A percentile compares a stretch with the other conserved stretches of the same genome.
These are phyloP conservation scores for Caiman crocodilus DNA, from an alignment of 2,797 vertebrate species.

Conservation along the genomic window DNA sequence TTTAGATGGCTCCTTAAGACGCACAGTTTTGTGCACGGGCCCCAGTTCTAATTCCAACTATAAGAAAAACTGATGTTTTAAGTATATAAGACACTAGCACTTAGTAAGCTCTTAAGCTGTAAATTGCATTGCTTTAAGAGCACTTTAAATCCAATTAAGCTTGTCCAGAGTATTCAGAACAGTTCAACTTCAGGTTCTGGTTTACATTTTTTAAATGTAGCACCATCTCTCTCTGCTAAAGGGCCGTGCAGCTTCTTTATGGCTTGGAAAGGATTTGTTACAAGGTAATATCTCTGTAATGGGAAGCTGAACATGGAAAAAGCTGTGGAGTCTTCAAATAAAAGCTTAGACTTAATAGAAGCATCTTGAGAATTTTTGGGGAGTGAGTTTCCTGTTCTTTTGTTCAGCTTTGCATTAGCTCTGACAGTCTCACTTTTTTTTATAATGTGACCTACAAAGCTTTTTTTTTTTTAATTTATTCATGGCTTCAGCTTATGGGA, in stretches of 20 bases:
- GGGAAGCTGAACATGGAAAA: constrained; percentile 22
- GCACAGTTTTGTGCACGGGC: no score
- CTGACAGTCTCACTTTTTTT: not conserved
- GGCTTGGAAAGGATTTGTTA: not conserved
- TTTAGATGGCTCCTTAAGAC: no score
- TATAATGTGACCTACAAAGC: not conserved
- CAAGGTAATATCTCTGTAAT: not conserved
- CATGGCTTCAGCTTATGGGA: not conserved
- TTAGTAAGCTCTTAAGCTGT: not conserved
- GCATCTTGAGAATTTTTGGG: not conserved
- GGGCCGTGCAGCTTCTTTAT: rapidly evolving
- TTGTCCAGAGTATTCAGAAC: not conserved
- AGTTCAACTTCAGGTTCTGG: not conserved
- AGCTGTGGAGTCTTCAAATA: not conserved
- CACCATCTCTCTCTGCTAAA: not conserved
- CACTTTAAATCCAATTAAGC: not conserved
- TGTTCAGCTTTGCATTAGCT: constrained; percentile 31
- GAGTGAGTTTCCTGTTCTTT: not conserved
- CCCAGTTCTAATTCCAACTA: no score
- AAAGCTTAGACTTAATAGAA: not conserved
- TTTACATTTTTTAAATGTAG: not conserved
- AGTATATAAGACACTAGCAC: not conserved
- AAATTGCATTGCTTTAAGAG: not conserved
- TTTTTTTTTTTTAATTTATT: not conserved
- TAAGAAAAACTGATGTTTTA: no score